Evolutionary conservation across 2,888 invertebrate genomes (phyloP).

Genomic region (Metellina segmentata): DNA sequence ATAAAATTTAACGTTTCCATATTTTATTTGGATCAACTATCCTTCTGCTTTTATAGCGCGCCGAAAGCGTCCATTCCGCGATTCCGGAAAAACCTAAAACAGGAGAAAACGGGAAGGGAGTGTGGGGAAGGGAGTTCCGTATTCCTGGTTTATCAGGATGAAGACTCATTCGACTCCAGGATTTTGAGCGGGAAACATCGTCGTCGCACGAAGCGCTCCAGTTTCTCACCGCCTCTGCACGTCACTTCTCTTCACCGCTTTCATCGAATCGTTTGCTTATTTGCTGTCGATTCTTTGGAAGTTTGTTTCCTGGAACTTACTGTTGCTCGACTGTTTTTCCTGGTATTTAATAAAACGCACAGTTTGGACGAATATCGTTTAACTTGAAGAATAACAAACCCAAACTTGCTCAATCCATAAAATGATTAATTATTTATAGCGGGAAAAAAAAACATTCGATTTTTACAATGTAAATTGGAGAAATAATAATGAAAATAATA

Average conservation of each 20-base stretch:
- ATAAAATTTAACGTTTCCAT: neutral
- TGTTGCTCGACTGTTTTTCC: neutral
- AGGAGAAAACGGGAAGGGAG: neutral
- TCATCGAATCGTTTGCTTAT: neutral
- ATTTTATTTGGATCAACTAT: neutral
- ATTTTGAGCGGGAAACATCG: constrained; percentile 61
- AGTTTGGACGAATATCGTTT: neutral
- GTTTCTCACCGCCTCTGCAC: neutral
- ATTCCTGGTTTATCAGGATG: constrained; percentile 45
- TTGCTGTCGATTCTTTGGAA: neutral
- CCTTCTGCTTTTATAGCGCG: neutral
- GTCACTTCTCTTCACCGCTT: neutral
- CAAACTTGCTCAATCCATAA: too few species aligned
- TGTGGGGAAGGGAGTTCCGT: constrained; percentile 28
- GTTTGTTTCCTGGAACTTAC: neutral
- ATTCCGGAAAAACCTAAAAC: constrained; percentile 54
- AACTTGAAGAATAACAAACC: too few species aligned
- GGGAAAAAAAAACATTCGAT: too few species aligned
- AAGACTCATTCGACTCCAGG: constrained; percentile 59
- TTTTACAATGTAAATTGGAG: too few species aligned
- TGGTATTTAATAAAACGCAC: neutral
- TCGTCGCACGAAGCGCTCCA: neutral
- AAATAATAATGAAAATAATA: too few species aligned
- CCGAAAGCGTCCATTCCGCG: constrained; percentile 41
- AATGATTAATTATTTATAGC: too few species aligned